Conservation (phyloP, 35 echinoderm and acorn worm species). For the Anneissia japonica region DNA sequence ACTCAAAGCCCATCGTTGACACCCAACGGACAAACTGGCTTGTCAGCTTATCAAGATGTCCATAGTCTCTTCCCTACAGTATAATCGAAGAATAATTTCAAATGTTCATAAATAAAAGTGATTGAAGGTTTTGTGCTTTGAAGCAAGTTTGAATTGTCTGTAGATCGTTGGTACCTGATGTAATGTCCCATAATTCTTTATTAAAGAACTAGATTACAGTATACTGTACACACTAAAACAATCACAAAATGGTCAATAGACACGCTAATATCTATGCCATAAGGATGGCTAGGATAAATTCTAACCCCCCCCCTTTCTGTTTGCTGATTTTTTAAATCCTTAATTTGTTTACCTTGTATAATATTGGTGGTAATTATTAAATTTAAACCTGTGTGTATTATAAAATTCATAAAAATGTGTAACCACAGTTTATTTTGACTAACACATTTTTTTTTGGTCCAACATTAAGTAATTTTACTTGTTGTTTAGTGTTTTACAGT, state of each 20-base stretch:
- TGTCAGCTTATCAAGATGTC: slow-evolving; percentile 51
- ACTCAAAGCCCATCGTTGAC: slow-evolving; percentile 85
- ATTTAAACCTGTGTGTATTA: not conserved
- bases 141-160: no score
- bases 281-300: no score
- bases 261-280: not conserved
- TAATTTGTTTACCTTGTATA: no score
- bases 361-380: no score
- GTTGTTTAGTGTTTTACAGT: no score
- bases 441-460: no score
- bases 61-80: slow-evolving; percentile 47
- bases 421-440: no score
- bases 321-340: no score
- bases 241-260: not conserved
- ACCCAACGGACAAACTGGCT: slow-evolving; percentile 84
- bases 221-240: not conserved
- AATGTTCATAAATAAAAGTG: not conserved
- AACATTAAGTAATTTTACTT: no score
- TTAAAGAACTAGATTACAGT: not conserved
- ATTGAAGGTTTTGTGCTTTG: not conserved
- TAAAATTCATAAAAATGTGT: not conserved
- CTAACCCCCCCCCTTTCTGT: no score
- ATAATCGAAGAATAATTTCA: not conserved
- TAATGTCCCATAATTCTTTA: not conserved
- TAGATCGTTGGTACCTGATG: not conserved